Base-by-base conservation (phyloP, 1,140 invertebrate species). In the Limonius californicus region DNA sequence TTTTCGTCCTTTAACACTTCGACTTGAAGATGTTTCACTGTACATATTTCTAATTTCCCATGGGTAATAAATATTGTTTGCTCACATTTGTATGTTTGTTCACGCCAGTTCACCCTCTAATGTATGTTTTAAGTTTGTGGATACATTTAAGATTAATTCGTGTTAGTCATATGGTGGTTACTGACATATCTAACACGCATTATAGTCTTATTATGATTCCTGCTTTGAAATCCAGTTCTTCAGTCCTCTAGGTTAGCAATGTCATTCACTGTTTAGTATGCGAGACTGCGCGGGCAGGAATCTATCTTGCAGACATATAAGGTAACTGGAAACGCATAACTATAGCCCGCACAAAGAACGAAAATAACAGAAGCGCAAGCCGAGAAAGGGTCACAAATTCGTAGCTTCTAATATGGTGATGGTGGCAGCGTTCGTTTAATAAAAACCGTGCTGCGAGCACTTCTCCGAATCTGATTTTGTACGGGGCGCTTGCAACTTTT, bases 231-330 rank as follows among this genome's bases (percentile, higher is more conserved):
- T 50, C 45, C 6, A 50, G 45, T 50, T 50, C 20, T 18, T 18
- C 16, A 50, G 20, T 50, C 45, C 45, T 50, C 45, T 50, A 14
- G 45, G 45, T 50, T 50, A 50, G 16, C 45, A 21, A 50, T 50
- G 45, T 50, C 45, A 50, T 18, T 50, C 45, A 15, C 45, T 50
- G n/a, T 18, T 50, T 50, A 50, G 45, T 50, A 50, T 50, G 45
- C 45, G 45, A 50, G 45, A 50, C 45, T 18, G 16, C 45, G 20
- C 45, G 45, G 45, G 20, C 45, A 50, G 45, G 45, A 50, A 50
- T 50, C 45, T 50, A 50, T 50, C 45, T 50, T 50, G 45, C 20
- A 50, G 45, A 50, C 45, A 50, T 50, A 50, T 50, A 50, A 50
- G 45, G 45, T 50, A 50, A 50, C 45, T 50, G 45, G 45, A 50